Evolutionary conservation across 1,140 invertebrate genomes (phyloP), one percentile per base, ranked within the genome.

Genomic region (Caenorhabditis tropicalis): DNA sequence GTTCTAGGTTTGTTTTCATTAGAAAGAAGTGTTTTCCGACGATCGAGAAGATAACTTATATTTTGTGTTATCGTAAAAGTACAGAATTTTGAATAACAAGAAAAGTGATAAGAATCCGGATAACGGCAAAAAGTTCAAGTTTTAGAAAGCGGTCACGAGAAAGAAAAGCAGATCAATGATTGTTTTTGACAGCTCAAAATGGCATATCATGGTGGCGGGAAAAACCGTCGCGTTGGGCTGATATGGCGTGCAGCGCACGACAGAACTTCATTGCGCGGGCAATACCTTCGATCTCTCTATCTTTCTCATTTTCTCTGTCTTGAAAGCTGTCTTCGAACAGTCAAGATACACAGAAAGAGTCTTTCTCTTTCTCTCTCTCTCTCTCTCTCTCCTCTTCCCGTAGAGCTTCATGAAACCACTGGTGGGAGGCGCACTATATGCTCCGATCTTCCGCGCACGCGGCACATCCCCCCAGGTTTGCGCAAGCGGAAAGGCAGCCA

Each of bases 281-380:
- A 21, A 19, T 12, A n/a, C 19, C 65, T 21, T 33, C 31, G 19
- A 33, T 65, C 29, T 65, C 58, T 33, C 12, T 24, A 7, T 58
- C n/a, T 58, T 24, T 58, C n/a, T 58, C 53, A 10, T 24, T 74
- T 19, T 43, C 65, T 43, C n/a, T 31, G 21, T 74, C 36, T 43
- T 74, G 36, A 74, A 74, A 74, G 65, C 65, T 74, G 65, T 74
- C 65, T 74, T 27, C n/a, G 36, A 74, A 74, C 65, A 74, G 65
- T 74, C 65, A 74, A 74, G 65, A 74, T 74, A 74, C 65, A 74
- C 29, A 74, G 29, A 74, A 29, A 74, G 29, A 65, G 58, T 19
- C 29, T 16, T 36, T n/a, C n/a, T n/a, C n/a, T n/a, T n/a, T n/a
- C n/a, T n/a, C n/a, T n/a, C n/a, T n/a, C n/a, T n/a, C n/a, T n/a